These are phyloP conservation scores for Takifugu rubripes DNA, from an alignment of 2,797 vertebrate genomes.

Conservation along the genomic window DNA sequence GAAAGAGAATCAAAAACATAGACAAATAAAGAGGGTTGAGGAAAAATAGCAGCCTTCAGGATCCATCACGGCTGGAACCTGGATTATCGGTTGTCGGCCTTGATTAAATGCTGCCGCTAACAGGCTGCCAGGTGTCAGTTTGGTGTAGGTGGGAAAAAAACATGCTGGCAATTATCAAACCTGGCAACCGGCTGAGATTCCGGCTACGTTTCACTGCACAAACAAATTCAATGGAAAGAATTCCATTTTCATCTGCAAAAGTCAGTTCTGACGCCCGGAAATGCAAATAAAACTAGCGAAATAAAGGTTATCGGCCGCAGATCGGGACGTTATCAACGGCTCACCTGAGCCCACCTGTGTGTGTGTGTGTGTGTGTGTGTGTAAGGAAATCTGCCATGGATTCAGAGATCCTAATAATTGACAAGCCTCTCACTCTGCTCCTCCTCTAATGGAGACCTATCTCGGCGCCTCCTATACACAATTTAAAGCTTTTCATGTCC, in stretches of 20 bases:
- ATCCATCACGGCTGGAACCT: constrained; percentile 54
- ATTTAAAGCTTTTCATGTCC: constrained; percentile 69
- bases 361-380: constrained; percentile 2
- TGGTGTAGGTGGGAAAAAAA: constrained; percentile 63
- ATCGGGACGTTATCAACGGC: constrained; percentile 24
- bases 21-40: constrained; percentile 10
- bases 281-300: not conserved
- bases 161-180: constrained; percentile 66
- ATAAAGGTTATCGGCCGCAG: constrained; percentile 18
- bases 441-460: constrained; percentile 56
- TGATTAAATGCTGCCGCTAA: constrained; percentile 70
- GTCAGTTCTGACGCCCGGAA: not conserved
- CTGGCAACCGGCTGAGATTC: constrained; percentile 44
- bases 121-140: constrained; percentile 69
- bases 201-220: constrained; percentile 47
- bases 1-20: constrained; percentile 18
- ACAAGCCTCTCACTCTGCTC: constrained; percentile 48
- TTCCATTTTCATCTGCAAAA: constrained; percentile 44
- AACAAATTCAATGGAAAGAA: constrained; percentile 38
- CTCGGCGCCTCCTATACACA: constrained; percentile 48
- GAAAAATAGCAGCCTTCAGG: constrained; percentile 29
- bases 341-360: constrained; percentile 27
- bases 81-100: constrained; percentile 71
- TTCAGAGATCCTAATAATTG: constrained; percentile 54
- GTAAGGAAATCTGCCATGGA: constrained; percentile 51